phyloP scores from a whole-genome alignment of 1,140 invertebrate genomes.

The Leptopilina clavipes region DNA sequence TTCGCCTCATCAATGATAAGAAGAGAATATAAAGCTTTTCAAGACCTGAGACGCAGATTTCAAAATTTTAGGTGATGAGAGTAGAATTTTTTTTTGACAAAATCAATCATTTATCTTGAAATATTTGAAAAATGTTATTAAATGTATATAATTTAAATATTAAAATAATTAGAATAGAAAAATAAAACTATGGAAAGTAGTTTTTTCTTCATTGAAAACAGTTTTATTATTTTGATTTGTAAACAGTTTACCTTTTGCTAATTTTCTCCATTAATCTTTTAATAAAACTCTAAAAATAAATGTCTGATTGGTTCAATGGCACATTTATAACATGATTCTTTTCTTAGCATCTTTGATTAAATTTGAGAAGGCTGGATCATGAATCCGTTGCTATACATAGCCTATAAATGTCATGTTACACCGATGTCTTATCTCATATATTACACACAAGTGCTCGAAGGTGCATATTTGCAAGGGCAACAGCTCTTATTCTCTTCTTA shows the following conservation, averaged over 20 bases:
- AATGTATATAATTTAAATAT: too few relatives aligned
- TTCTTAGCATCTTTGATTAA: constrained; percentile 35
- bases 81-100: neutral
- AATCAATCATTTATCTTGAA: too few relatives aligned
- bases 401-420: constrained; percentile 27
- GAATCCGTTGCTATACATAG: constrained; percentile 31
- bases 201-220: too few relatives aligned
- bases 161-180: too few relatives aligned
- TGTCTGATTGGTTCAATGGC: constrained; percentile 20
- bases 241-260: neutral
- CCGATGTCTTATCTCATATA: constrained; percentile 18
- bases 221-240: neutral
- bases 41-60: neutral
- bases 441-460: constrained; percentile 24
- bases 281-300: constrained; percentile 8
- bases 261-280: neutral
- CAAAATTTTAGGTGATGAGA: neutral
- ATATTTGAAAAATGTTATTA: too few relatives aligned
- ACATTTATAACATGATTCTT: constrained; percentile 19
- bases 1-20: constrained; percentile 2
- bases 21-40: neutral
- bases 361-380: constrained; percentile 25
- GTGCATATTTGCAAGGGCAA: constrained; percentile 31
- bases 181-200: too few relatives aligned
- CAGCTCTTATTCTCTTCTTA: neutral